These are phyloP conservation scores for Cryptus viduatorius DNA, from an alignment of 2,888 invertebrate species.

Conservation along the genomic window DNA sequence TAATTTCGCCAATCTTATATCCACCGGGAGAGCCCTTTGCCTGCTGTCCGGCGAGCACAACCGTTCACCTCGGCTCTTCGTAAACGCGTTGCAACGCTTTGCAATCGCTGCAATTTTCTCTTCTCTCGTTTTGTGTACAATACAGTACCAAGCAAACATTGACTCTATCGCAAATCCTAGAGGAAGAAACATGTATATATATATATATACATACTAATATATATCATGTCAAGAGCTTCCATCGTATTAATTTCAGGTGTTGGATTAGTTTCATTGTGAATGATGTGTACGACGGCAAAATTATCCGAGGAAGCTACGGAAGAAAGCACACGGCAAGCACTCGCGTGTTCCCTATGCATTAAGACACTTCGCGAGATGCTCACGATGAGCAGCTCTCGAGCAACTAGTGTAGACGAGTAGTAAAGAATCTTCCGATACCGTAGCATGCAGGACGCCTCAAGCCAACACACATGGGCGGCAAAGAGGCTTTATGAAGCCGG, in stretches of 20 bases:
- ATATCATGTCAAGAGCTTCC: background rate
- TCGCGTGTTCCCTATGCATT: slow-evolving; percentile 64
- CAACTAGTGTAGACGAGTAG: slow-evolving; percentile 9
- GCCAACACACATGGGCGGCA: slow-evolving; percentile 10
- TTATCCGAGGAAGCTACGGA: slow-evolving; percentile 30
- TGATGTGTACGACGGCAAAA: slow-evolving; percentile 33
- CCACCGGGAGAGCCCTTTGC: slow-evolving; percentile 15
- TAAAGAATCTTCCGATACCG: slow-evolving; percentile 8
- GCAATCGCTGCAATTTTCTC: slow-evolving; percentile 51
- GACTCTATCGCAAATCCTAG: slow-evolving; percentile 32
- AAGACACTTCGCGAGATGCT: slow-evolving; percentile 22
- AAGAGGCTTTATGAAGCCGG: slow-evolving; percentile 60
- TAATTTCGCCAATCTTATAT: slow-evolving; percentile 57
- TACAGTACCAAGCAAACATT: slow-evolving; percentile 38
- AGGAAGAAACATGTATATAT: background rate
- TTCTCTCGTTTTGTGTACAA: slow-evolving; percentile 18
- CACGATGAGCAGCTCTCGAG: slow-evolving; percentile 12
- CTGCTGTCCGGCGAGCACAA: slow-evolving; percentile 24
- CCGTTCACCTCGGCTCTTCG: slow-evolving; percentile 9
- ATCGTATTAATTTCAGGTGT: slow-evolving; percentile 61
- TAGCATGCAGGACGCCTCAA: background rate
- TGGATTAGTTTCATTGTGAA: slow-evolving; percentile 54
- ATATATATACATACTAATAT: too few species aligned
- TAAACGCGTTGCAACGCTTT: slow-evolving; percentile 27
- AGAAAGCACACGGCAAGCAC: background rate